Evolutionary conservation across 2,888 invertebrate genomes (phyloP).

Genomic region (Limnephilus lunatus): DNA sequence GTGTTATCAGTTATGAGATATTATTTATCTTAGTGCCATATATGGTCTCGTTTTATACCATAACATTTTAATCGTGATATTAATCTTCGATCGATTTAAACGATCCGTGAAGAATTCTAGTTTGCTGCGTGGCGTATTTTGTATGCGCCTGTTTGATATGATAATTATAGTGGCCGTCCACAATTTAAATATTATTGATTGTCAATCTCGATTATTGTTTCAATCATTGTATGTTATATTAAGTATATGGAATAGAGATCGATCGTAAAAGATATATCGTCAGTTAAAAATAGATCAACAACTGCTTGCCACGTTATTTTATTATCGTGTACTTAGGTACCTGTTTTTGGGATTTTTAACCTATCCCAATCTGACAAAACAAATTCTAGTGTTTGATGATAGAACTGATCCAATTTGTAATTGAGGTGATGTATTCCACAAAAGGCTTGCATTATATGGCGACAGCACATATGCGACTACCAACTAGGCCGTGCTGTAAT

Average conservation of each 20-base stretch:
- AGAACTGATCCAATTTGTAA: background rate
- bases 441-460: background rate
- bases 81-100: background rate
- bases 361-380: no score
- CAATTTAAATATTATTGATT: background rate
- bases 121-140: background rate
- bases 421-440: background rate
- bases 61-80: background rate
- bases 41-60: slow-evolving; percentile 28
- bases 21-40: slow-evolving; percentile 41
- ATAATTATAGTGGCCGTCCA: background rate
- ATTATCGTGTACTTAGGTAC: background rate
- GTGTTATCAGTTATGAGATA: slow-evolving; percentile 36
- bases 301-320: background rate
- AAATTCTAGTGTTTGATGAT: background rate
- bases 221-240: background rate
- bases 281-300: no score
- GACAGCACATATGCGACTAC: background rate
- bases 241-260: background rate
- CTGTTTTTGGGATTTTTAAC: no score
- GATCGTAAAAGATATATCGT: background rate
- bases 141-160: background rate
- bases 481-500: background rate
- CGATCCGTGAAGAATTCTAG: background rate
- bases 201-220: background rate